These are phyloP conservation scores for Drosophila melanogaster DNA, from an alignment of 1,140 invertebrate genomes.

Conservation along the genomic window Release_6_plus_ISO1_MT NT_033777.3:28324501-28325000, in stretches of 20 bases:
- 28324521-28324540: slow-evolving; percentile 44
- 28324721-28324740: too few species aligned
- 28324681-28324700: neutral
- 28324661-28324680: too few species aligned
- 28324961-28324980: slow-evolving; percentile 35
- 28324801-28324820: slow-evolving; percentile 87
- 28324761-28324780: neutral
- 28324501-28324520: slow-evolving; percentile 32
- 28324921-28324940: slow-evolving; percentile 48
- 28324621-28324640: slow-evolving; percentile 91
- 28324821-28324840: slow-evolving; percentile 87
- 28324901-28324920: slow-evolving; percentile 9
- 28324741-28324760: neutral
- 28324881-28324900: slow-evolving; percentile 18
- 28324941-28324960: slow-evolving; percentile 57
- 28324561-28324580: slow-evolving; percentile 80
- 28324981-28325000: slow-evolving; percentile 36
- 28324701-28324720: neutral
- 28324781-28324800: neutral
- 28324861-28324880: slow-evolving; percentile 62
- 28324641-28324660: slow-evolving; percentile 87
- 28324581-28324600: slow-evolving; percentile 77
- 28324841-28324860: slow-evolving; percentile 86
- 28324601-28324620: slow-evolving; percentile 87
- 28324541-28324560: slow-evolving; percentile 70